These are phyloP conservation scores for Clarias platycephalus DNA, from an alignment of 2,797 vertebrate species.

Conservation along the genomic window DNA sequence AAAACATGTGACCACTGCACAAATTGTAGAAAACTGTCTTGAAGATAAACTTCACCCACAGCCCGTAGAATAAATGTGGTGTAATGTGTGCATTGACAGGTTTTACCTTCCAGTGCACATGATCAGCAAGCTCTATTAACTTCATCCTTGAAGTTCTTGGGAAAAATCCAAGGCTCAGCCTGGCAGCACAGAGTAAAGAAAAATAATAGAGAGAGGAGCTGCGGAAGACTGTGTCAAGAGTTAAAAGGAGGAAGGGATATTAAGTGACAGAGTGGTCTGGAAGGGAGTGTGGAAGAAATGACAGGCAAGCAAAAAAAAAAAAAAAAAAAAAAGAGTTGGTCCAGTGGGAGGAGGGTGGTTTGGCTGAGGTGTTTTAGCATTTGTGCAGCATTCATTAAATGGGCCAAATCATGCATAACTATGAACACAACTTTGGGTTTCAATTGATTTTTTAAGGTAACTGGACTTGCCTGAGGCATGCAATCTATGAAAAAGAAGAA, in stretches of 20 bases:
- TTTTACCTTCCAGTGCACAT: conserved; percentile 28
- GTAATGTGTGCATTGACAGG: conserved; percentile 53
- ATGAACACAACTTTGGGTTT: conserved; percentile 28
- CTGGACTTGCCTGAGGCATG: conserved; percentile 37
- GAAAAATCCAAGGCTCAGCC: conserved; percentile 6
- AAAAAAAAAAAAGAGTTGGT: conserved; percentile 40
- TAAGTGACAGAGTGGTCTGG: conserved; percentile 12
- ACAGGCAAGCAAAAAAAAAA: not conserved
- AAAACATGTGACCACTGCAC: conserved; percentile 11
- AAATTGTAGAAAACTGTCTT: conserved; percentile 1
- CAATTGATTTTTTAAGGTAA: conserved; percentile 51
- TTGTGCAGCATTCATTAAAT: conserved; percentile 34
- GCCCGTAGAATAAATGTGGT: conserved; percentile 10
- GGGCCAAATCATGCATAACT: conserved; percentile 39
- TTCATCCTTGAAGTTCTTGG: conserved; percentile 21
- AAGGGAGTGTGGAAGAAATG: not conserved
- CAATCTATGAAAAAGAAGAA: conserved; percentile 28
- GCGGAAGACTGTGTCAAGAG: conserved; percentile 15
- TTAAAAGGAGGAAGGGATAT: conserved; percentile 23
- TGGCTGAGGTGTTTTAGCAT: conserved; percentile 37
- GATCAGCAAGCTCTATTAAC: conserved; percentile 22
- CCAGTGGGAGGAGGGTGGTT: conserved; percentile 42
- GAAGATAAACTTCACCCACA: not conserved
- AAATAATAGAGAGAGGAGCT: conserved; percentile 37
- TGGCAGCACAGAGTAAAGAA: conserved; percentile 8